Evolutionary conservation across 2,113 vertebrate species (phyloP).

Genomic region (Lycaon pictus): DNA sequence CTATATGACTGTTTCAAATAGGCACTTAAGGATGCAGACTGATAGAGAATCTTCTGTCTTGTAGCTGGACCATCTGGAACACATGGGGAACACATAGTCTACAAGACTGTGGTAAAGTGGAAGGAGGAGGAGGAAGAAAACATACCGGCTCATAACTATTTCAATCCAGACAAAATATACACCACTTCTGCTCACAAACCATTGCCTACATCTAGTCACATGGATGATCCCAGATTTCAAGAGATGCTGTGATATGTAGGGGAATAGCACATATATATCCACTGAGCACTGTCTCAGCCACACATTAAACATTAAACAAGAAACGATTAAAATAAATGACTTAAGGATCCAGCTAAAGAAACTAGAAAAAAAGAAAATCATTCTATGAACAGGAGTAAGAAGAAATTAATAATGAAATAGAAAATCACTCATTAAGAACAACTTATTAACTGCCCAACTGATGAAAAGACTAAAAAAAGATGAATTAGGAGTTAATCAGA

Average conservation of each 20-base stretch:
- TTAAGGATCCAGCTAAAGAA: neutral
- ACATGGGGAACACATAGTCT: neutral
- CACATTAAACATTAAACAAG: neutral
- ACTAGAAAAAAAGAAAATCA: constrained; percentile 16
- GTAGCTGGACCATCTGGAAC: neutral
- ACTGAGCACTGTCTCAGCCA: neutral
- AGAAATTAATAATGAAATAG: constrained; percentile 24
- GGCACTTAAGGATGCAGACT: neutral
- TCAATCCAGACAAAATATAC: neutral
- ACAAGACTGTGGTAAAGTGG: neutral
- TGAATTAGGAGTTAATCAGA: neutral
- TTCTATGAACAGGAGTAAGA: neutral
- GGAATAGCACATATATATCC: neutral
- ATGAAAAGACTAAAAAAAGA: constrained; percentile 15
- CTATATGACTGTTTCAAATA: neutral
- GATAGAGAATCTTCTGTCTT: neutral
- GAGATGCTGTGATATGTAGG: neutral
- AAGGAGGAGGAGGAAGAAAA: neutral
- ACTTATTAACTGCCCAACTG: constrained; percentile 1
- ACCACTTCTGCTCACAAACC: neutral
- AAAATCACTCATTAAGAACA: constrained; percentile 32
- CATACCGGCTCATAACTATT: neutral
- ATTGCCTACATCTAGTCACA: neutral
- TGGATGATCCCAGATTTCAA: neutral
- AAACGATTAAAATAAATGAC: constrained; percentile 20